These are phyloP conservation scores for Bombus sylvicola DNA, from an alignment of 1,140 invertebrate species.

Conservation along the genomic window DNA sequence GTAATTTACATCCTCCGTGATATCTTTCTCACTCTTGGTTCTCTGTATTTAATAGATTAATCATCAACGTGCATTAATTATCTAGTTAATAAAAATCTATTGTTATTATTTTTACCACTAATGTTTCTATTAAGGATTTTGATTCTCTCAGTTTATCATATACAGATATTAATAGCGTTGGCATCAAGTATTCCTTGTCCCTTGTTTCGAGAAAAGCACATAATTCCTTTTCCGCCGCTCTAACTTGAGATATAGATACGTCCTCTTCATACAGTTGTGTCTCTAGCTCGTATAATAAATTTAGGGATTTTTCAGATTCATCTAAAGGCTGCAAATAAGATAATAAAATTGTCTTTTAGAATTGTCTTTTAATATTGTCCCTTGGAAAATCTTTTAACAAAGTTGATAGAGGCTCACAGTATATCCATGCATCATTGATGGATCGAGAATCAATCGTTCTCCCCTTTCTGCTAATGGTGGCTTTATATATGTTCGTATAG, in stretches of 20 bases:
- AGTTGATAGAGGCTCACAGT: conserved; percentile 79
- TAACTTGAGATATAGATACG: conserved; percentile 75
- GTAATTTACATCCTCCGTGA: conserved; percentile 80
- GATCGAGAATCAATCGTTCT: conserved; percentile 85
- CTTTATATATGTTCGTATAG: conserved; percentile 86
- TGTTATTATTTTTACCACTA: neutral
- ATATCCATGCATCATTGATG: conserved; percentile 86
- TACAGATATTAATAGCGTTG: conserved; percentile 81
- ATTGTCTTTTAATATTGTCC: no score
- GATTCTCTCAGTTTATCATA: conserved; percentile 78
- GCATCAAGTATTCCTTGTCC: conserved; percentile 77
- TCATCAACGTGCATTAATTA: neutral
- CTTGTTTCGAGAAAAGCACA: conserved; percentile 79
- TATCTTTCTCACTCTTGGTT: conserved; percentile 68
- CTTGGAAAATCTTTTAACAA: neutral
- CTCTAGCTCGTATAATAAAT: conserved; percentile 84
- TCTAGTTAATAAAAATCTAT: neutral
- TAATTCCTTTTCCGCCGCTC: conserved; percentile 82
- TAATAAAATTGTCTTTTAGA: neutral
- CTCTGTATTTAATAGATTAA: conserved; percentile 1
- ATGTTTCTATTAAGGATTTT: neutral
- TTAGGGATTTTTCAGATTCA: conserved; percentile 85
- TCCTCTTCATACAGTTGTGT: conserved; percentile 83
- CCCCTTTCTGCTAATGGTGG: conserved; percentile 86
- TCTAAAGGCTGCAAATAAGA: conserved; percentile 80